Base-by-base conservation (phyloP, 2,113 vertebrate species). In the Dipodomys ordii region DNA sequence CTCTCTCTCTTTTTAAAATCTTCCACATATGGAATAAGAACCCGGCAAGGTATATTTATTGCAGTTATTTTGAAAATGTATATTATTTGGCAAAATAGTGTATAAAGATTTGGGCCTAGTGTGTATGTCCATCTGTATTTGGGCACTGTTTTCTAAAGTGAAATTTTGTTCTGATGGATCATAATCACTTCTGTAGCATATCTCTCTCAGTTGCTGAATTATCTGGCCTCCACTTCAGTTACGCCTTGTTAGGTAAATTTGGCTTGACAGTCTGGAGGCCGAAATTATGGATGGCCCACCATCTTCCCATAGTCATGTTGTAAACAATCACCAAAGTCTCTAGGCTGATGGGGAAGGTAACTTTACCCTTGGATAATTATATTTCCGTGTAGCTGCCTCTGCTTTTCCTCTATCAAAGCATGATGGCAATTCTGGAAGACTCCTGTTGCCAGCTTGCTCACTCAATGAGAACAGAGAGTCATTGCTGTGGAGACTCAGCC, bases 221-320 rank as follows among this genome's bases (percentile, higher is more conserved):
- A 87, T 85, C 86, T 39, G 64, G 65, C 46, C 57, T 93, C 76
- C 80, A 57, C 85, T 69, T 35, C 27, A 90, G 69, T 95, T 95
- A 90, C 39, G n/a, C 64, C 91, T 96, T 97, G 95, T 96, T 96
- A 94, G 76, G 68, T 95, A 96, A 96, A 88, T 92, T 91, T 92
- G 95, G 93, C 90, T 65, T 92, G 94, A 83, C 32, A 88, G 16
- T 80, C 49, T 69, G 7, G 30, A 83, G 13, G 46, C 78, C n/a
- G 35, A 93, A 90, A 22, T 88, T 91, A 90, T 91, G 53, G 72
- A 80, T 84, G 39, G 80, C 25, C 64, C 35, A 32, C 2, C 1
- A 81, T 92, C 83, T 87, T 84, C 9, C 39, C 69, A 32, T 60
- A 35, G 20, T 93, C 83, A 89, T 72, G 84, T 3, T 82, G 57